phyloP scores from a whole-genome alignment of 1,140 invertebrate species.

The Bursaphelenchus mucronatus region DNA sequence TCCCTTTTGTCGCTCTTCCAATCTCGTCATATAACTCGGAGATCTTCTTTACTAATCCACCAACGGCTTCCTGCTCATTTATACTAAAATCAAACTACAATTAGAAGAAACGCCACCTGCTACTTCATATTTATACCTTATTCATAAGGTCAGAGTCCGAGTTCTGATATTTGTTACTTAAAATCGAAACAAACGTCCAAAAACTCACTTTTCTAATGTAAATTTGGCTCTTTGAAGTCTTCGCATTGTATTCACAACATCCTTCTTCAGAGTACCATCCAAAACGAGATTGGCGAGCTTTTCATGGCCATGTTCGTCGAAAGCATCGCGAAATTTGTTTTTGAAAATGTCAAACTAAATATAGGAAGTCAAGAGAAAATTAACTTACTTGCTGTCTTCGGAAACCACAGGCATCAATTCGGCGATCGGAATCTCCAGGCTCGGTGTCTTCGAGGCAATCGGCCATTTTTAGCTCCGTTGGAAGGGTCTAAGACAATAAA shows the following conservation, averaged over 20 bases:
- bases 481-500: conserved; percentile 13
- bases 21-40: conserved; percentile 22
- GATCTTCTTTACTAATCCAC: conserved; percentile 17
- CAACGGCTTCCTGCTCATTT: not conserved
- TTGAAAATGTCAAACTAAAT: conserved; percentile 36
- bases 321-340: conserved; percentile 30
- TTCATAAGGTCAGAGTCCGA: not conserved
- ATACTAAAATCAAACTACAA: conserved; percentile 5
- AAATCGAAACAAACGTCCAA: not conserved
- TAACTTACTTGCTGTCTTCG: conserved; percentile 20
- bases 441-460: conserved; percentile 34
- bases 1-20: conserved; percentile 8
- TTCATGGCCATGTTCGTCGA: conserved; percentile 30
- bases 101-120: not conserved
- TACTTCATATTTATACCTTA: not conserved
- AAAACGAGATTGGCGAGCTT: conserved; percentile 22
- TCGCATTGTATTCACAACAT: conserved; percentile 32
- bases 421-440: conserved; percentile 28
- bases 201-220: conserved; percentile 24
- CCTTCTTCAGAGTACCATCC: conserved; percentile 22
- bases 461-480: conserved; percentile 13
- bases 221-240: conserved; percentile 29
- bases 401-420: conserved; percentile 27
- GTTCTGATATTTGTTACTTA: not conserved
- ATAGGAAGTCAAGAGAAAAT: not conserved